Evolutionary conservation across 2,888 invertebrate genomes (phyloP), one percentile per base, ranked within the genome.

Genomic region (Corythucha ciliata): DNA sequence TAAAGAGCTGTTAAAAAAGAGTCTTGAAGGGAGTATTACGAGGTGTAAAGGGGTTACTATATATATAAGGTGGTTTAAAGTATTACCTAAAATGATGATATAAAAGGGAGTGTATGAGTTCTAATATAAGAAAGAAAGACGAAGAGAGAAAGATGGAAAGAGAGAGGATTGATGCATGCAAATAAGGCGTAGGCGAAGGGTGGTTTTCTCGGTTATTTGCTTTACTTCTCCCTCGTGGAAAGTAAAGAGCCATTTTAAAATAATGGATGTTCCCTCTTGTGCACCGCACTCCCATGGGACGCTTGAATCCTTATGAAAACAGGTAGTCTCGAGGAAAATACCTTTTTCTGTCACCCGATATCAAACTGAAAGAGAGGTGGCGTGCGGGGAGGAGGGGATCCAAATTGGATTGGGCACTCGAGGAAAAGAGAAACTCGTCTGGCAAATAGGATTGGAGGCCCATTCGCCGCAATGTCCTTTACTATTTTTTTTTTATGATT

Each of bases 241-340:
- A 49, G 49, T 49, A 49, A 49, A 49, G 49, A 49, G 49, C 49
- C 49, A 49, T 49, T 49, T 41, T 41, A 49, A 49, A 49, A 49
- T 49, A 49, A 49, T 49, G 49, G 49, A 49, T 49, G 49, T 49
- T 49, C 26, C 33, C 22, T 49, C 33, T 24, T 14, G 49, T 32
- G 26, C 22, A 20, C 45, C 29, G 4, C 7, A n/a, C 14, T 26
- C 49, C 33, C 49, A 1, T 7, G 49, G 41, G 49, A 41, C 49
- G 33, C 24, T 49, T 49, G 49, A 49, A 49, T 49, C 49, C 49
- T 49, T 49, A 49, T 49, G 49, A 49, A n/a, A 49, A 49, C 49
- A 41, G 49, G 41, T 49, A 49, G 49, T 49, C n/a, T n/a, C n/a
- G n/a, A n/a, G n/a, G n/a, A n/a, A n/a, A n/a, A n/a, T n/a, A n/a